Evolutionary conservation across 1,140 invertebrate genomes (phyloP).

Genomic region (Propsilocerus akamusi): DNA sequence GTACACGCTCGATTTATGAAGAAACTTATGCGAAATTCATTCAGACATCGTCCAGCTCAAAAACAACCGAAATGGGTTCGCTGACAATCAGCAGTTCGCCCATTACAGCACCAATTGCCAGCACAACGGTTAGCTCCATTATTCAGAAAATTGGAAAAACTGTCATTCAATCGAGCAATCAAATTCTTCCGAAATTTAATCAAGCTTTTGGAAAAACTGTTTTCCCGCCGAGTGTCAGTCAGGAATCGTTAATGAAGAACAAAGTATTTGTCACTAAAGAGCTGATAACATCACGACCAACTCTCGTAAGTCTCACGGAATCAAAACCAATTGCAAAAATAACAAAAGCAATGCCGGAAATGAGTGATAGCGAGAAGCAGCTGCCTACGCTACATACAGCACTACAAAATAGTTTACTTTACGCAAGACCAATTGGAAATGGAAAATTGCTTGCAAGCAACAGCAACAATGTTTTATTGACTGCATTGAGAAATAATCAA

Average conservation of each 20-base stretch:
- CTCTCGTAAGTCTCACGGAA: no score
- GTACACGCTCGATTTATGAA: constrained; percentile 29
- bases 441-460: not conserved
- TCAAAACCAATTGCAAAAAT: constrained; percentile 19
- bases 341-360: constrained; percentile 3
- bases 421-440: not conserved
- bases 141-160: constrained; percentile 3
- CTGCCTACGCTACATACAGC: not conserved
- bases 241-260: not conserved
- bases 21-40: constrained; percentile 33
- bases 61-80: not conserved
- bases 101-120: constrained; percentile 19
- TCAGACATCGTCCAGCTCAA: constrained; percentile 15
- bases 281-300: no score
- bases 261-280: constrained; percentile 7
- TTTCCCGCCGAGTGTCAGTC: constrained; percentile 16
- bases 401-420: not conserved
- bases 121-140: constrained; percentile 9
- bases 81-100: constrained; percentile 17
- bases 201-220: constrained; percentile 54
- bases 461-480: not conserved
- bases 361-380: not conserved
- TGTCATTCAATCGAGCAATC: constrained; percentile 10
- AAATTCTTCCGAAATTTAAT: constrained; percentile 49
- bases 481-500: not conserved